Evolutionary conservation across 2,113 vertebrate species (phyloP).

Genomic region (Leuciscus idus): DNA sequence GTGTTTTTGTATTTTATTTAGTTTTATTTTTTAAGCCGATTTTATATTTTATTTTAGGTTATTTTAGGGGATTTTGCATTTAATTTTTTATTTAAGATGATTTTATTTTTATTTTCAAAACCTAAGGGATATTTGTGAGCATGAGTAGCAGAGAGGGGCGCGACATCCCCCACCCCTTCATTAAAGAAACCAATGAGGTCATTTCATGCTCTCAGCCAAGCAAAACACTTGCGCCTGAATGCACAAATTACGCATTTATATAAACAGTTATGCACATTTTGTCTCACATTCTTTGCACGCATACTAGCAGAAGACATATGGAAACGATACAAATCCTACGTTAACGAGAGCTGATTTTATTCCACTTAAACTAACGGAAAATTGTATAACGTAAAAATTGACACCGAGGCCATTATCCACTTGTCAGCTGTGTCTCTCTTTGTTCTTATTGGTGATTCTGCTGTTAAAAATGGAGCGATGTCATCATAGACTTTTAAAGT

Average conservation of each 20-base stretch:
- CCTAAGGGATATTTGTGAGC: background rate
- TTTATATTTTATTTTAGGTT: no score
- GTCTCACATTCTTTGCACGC: background rate
- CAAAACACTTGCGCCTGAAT: background rate
- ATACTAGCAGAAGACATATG: background rate
- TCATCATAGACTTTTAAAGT: constrained; percentile 30
- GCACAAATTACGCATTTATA: background rate
- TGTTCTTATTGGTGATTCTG: constrained; percentile 36
- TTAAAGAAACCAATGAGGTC: constrained; percentile 35
- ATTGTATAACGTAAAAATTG: background rate
- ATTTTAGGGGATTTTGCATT: background rate
- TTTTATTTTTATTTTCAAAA: background rate
- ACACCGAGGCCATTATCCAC: background rate
- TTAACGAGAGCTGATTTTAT: background rate
- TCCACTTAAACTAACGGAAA: background rate
- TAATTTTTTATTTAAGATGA: no score
- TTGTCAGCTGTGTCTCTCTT: background rate
- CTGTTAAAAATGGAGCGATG: constrained; percentile 25
- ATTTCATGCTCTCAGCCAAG: constrained; percentile 23
- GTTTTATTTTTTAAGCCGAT: no score
- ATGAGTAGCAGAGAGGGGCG: background rate
- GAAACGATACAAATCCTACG: background rate
- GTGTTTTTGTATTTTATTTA: no score
- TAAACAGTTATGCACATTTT: constrained; percentile 12
- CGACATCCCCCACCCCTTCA: background rate